Base-by-base conservation (phyloP, 2,888 invertebrate species). In the Eupithecia dodoneata region DNA sequence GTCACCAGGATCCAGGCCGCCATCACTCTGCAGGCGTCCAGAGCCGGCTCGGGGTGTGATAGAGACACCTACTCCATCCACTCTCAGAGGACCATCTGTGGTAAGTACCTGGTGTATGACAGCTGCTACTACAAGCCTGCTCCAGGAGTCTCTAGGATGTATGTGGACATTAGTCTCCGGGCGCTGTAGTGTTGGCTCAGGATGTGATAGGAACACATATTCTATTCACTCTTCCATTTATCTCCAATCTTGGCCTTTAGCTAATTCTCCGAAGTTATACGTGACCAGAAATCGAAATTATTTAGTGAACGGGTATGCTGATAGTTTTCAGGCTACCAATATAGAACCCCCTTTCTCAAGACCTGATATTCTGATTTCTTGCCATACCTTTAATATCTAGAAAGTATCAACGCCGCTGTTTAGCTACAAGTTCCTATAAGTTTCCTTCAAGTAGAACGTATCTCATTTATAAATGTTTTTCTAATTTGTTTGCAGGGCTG, bases 21-120 rank as follows among this genome's bases (percentile, higher is more conserved):
- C n/a, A 94, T 98, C 72, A 96, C 96, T 41, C 94, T 98, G 82
- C 96, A 96, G 77, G 97, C 98, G 15, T 97, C 97, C 76, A 98
- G 99, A 90, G 99, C 99, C 80, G 99, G 99, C 82, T 98, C 98
- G 90, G 99, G 92, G 75, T 99, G 99, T 95, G 99, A 99, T 91
- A 95, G 99, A 5, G 99, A 99, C 89, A 98, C 98, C 0, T 98
- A 98, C 91, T 97, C 98, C 63, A 97, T 98, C 72, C 97, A 97
- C 85, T 97, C 97, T 41, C 98, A 98, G 91, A 94, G 97, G 79
- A 97, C 98, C 90, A 96, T 98, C 7, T 98, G 99, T 91, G 98
- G 98, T 94, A n/a, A 87, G 89, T 0, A 44, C 5, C 42, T 41
- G 65, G 18, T n/a, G 63, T 63, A n/a, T 30, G 30, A 30, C 30